Base-by-base conservation (phyloP, 1,140 invertebrate genomes). In the Scaptodrosophila lebanonensis region DNA sequence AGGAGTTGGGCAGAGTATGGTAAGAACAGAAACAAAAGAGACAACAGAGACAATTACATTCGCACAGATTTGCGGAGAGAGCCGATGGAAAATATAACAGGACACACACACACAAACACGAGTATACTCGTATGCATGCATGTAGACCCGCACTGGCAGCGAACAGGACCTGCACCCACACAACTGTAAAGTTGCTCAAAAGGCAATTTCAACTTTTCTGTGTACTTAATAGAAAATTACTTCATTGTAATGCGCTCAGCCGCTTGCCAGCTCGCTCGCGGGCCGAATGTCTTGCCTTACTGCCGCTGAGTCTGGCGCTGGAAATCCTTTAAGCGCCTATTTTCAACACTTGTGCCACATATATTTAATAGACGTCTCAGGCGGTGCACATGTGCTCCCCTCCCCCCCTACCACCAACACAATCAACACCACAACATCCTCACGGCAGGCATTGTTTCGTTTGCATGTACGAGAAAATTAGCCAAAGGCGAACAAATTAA, bases 191-290 rank as follows among this genome's bases (percentile, higher is more conserved):
- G 8, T n/a, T 33, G 12, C 57, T 48, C 43, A 47, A 66, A 66
- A 66, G 73, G 65, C 73, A 82, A 79, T 79, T 79, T 66, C 58
- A 79, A 79, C 75, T 79, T 79, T 79, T 73, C 45, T 50, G 50
- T 67, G 53, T 77, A 77, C 69, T 64, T 69, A 72, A 82, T 82
- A 63, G 73, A 73, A 79, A 82, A 79, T 72, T 64, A 69, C 75
- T 79, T 73, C 77, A 69, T 73, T 68, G 48, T 73, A 49, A 61
- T 22, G 47, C 47, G 47, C 35, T 18, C 45, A 35, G 53, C 30
- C 27, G 11, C n/a, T n/a, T n/a, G n/a, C n/a, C n/a, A n/a, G n/a
- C n/a, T n/a, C n/a, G n/a, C n/a, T n/a, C n/a, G n/a, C 9, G 22
- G 8, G 22, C 22, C 22, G 22, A 8, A 25, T 3, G 3, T 25